phyloP scores from a whole-genome alignment of 2,797 vertebrate species.

The Rhabdophis nuchalis region DNA sequence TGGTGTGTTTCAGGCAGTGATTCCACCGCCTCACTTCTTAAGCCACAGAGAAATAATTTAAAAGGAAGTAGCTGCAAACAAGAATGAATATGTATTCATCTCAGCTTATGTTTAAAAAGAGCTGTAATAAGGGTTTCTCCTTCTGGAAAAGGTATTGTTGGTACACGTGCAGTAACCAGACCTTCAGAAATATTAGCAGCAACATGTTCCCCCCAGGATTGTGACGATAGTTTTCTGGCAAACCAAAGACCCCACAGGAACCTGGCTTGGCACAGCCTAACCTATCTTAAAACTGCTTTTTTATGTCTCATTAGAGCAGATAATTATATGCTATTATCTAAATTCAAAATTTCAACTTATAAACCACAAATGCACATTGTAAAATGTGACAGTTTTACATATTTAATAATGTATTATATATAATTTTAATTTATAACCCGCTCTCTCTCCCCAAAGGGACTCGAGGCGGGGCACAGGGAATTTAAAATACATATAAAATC shows the following conservation, averaged over 20 bases:
- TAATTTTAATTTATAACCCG: too few relatives aligned
- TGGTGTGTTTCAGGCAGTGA: neutral
- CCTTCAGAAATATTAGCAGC: conserved; percentile 58
- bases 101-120: conserved; percentile 38
- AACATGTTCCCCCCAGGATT: conserved; percentile 45
- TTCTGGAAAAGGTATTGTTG: conserved; percentile 65
- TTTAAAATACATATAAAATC: too few relatives aligned
- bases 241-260: conserved; percentile 62
- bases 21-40: neutral
- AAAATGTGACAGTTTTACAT: neutral
- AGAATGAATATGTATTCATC: conserved; percentile 16
- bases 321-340: conserved; percentile 11
- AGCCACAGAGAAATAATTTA: conserved; percentile 15
- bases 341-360: conserved; percentile 17
- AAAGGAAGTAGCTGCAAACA: conserved; percentile 40
- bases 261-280: conserved; percentile 22
- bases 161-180: conserved; percentile 40
- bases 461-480: too few relatives aligned
- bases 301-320: conserved; percentile 29
- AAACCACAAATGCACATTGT: neutral
- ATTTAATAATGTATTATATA: neutral
- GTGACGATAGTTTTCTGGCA: conserved; percentile 68
- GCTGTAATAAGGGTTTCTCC: conserved; percentile 44
- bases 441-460: too few relatives aligned
- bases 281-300: conserved; percentile 33